phyloP scores from a whole-genome alignment of 2,113 vertebrate genomes.

The Ardeotis arabs region DNA sequence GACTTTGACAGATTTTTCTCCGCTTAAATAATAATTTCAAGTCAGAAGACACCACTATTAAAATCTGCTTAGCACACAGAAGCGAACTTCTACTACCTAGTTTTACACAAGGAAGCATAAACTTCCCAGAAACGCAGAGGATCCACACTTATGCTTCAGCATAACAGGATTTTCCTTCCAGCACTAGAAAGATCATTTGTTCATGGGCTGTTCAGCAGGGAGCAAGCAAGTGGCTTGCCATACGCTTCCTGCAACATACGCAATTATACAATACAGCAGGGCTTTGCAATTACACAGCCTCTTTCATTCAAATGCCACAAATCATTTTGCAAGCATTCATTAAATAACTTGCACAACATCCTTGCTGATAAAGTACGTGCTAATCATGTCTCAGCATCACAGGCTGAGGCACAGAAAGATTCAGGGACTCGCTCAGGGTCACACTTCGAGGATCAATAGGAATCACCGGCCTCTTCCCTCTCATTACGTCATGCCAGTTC shows the following conservation, averaged over 20 bases:
- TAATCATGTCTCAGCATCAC: neutral
- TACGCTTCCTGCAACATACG: neutral
- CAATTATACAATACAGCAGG: neutral
- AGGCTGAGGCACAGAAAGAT: neutral
- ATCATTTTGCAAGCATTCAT: neutral
- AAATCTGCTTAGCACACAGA: neutral
- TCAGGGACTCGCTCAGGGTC: neutral
- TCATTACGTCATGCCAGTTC: neutral
- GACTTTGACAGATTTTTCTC: neutral
- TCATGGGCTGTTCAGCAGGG: neutral
- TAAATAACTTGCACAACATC: conserved; percentile 18
- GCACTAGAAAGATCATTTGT: neutral
- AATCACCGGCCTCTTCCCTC: neutral
- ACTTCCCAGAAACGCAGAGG: neutral
- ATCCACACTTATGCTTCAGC: neutral
- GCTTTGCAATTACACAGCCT: neutral
- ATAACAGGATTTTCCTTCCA: neutral
- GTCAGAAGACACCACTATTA: neutral
- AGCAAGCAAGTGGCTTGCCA: neutral
- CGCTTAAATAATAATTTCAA: neutral
- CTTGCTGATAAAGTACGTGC: neutral
- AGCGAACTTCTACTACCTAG: neutral
- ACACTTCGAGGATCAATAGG: neutral
- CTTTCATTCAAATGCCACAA: neutral
- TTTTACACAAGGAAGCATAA: neutral